phyloP scores from a whole-genome alignment of 1,140 invertebrate genomes.

The Cydia fagiglandana region DNA sequence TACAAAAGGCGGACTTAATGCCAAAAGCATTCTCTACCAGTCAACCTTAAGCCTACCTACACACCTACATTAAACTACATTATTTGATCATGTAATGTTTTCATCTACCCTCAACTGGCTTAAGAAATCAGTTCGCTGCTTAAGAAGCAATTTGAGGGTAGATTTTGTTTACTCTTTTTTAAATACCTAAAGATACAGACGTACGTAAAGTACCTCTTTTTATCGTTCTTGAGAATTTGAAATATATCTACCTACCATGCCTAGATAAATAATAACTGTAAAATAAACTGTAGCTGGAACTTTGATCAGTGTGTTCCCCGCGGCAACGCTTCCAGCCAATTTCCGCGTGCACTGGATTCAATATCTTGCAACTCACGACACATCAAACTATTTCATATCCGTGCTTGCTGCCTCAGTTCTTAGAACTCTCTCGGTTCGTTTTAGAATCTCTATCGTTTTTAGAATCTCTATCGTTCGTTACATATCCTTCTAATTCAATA shows the following conservation, averaged over 20 bases:
- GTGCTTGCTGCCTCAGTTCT: background rate
- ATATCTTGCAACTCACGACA: conserved; percentile 16
- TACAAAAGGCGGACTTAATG: no score
- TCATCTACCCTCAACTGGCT: no score
- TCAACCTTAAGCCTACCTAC: no score
- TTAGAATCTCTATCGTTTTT: background rate
- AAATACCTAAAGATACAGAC: no score
- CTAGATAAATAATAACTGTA: background rate
- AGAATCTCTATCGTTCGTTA: background rate
- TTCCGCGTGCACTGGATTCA: conserved; percentile 10
- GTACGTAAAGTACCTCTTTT: no score
- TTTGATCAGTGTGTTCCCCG: background rate
- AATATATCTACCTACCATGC: background rate
- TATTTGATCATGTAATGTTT: no score
- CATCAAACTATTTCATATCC: conserved; percentile 18
- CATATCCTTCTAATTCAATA: background rate
- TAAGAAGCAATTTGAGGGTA: no score
- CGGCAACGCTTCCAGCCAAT: conserved; percentile 3
- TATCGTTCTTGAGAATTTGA: background rate
- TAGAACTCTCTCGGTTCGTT: background rate
- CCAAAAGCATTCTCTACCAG: no score
- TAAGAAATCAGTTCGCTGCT: no score
- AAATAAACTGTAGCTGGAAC: background rate
- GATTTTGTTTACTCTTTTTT: no score
- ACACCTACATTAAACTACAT: no score